A percentile compares a stretch with the other conserved stretches of the same genome.
phyloP scores from a whole-genome alignment of 2,113 vertebrate species.

The Gadus macrocephalus region DNA sequence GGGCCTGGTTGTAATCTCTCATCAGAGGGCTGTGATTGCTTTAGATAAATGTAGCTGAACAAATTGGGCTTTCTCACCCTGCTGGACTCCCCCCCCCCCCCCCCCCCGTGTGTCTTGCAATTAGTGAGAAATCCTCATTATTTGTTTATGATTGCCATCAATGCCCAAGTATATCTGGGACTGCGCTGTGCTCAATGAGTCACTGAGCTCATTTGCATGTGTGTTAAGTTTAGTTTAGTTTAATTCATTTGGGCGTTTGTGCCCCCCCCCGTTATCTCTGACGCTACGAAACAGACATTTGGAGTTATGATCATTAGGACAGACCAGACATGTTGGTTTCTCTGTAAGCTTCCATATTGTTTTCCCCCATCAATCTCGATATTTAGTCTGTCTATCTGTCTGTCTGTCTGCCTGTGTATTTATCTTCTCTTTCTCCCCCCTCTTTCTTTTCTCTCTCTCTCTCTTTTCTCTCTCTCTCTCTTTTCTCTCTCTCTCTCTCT shows the following conservation, averaged over 20 bases:
- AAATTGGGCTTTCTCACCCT: constrained; percentile 22
- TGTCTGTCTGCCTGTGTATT: too few species aligned
- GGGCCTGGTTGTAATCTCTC: constrained; percentile 42
- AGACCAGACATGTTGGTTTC: too few species aligned
- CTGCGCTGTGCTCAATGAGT: constrained; percentile 16
- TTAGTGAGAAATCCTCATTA: too few species aligned
- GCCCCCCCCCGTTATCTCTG: too few species aligned
- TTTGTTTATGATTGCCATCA: too few species aligned
- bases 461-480: background rate
- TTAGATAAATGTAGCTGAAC: constrained; percentile 49
- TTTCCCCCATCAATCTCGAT: too few species aligned
- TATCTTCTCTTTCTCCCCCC: background rate
- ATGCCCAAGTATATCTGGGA: background rate
- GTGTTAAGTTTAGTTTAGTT: background rate
- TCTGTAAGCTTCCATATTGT: too few species aligned
- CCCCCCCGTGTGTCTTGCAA: constrained; percentile 17
- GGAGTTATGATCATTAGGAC: too few species aligned
- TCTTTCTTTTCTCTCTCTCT: background rate
- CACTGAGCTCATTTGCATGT: background rate
- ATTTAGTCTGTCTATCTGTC: too few species aligned
- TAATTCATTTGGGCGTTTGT: background rate
- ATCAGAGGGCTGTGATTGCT: constrained; percentile 45
- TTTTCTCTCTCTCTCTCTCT: too few species aligned
- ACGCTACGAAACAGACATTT: background rate
- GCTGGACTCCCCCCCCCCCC: background rate